Percentiles rank a stretch among this genome's conserved stretches.
phyloP scores from a whole-genome alignment of 2,888 invertebrate species.

The Calameuta filiformis region DNA sequence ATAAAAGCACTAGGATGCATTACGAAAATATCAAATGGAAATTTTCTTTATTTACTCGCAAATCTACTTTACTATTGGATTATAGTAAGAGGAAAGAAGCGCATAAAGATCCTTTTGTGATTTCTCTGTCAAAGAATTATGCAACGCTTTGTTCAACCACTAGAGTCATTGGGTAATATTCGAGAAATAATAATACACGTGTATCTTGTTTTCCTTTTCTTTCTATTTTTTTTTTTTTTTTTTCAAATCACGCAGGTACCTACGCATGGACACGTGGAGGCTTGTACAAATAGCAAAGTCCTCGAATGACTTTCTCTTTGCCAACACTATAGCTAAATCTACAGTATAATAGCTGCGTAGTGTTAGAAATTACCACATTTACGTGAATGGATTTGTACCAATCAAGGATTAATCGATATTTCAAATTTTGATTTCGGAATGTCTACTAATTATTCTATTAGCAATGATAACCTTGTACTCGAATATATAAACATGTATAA shows the following conservation, averaged over 20 bases:
- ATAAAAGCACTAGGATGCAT: not conserved
- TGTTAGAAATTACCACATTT: not conserved
- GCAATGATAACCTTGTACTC: not conserved
- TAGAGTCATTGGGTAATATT: not conserved
- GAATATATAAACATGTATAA: not conserved
- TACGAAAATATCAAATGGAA: not conserved
- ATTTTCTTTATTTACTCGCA: not conserved
- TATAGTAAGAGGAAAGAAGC: not conserved
- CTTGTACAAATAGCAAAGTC: not conserved
- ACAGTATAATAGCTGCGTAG: not conserved
- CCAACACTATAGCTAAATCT: not conserved
- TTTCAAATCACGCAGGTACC: not conserved
- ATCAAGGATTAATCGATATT: not conserved
- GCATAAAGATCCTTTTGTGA: no score
- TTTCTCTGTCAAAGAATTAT: no score
- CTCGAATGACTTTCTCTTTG: not conserved
- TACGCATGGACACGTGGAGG: not conserved
- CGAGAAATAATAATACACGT: not conserved
- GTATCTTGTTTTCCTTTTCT: not conserved
- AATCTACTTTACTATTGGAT: not conserved
- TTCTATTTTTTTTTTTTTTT: not conserved
- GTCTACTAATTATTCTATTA: not conserved
- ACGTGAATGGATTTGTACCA: not conserved
- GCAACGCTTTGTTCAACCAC: not conserved
- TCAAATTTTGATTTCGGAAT: not conserved